These are phyloP conservation scores for Sakesphorus luctuosus DNA, from an alignment of 2,113 vertebrate genomes.

Conservation along the genomic window DNA sequence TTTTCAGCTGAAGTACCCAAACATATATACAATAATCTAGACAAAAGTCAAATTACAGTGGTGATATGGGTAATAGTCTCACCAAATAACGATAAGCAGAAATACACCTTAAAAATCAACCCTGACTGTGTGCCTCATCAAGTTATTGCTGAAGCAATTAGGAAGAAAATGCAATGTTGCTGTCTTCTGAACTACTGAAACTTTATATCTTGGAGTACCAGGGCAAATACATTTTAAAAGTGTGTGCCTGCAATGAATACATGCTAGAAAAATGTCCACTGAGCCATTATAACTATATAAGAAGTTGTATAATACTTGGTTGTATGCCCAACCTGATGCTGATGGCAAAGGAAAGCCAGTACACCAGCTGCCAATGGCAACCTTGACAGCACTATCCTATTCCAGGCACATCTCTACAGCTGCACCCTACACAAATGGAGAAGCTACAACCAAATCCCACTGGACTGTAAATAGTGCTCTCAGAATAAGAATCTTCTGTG, in stretches of 20 bases:
- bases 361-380: conserved; percentile 92
- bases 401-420: conserved; percentile 95
- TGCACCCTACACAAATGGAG: conserved; percentile 97
- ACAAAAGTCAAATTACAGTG: conserved; percentile 99
- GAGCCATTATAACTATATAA: conserved; percentile 98
- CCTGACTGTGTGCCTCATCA: conserved; percentile 96
- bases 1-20: conserved; percentile 94
- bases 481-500: conserved; percentile 93
- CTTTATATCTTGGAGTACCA: conserved; percentile 98
- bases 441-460: conserved; percentile 91
- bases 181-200: conserved; percentile 94
- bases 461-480: conserved; percentile 90
- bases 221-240: conserved; percentile 97
- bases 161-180: conserved; percentile 96
- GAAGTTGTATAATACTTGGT: conserved; percentile 96
- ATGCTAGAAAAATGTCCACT: conserved; percentile 96
- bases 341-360: conserved; percentile 97
- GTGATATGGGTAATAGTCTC: conserved; percentile 99
- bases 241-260: conserved; percentile 97
- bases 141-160: conserved; percentile 97
- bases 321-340: conserved; percentile 98
- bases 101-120: conserved; percentile 96
- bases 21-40: conserved; percentile 95
- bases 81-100: conserved; percentile 97
- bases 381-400: conserved; percentile 94